A percentile compares a stretch with the other conserved stretches of the same genome.
Conservation (phyloP, 2,113 vertebrate species). For the Trematocara stigmaticum region DNA sequence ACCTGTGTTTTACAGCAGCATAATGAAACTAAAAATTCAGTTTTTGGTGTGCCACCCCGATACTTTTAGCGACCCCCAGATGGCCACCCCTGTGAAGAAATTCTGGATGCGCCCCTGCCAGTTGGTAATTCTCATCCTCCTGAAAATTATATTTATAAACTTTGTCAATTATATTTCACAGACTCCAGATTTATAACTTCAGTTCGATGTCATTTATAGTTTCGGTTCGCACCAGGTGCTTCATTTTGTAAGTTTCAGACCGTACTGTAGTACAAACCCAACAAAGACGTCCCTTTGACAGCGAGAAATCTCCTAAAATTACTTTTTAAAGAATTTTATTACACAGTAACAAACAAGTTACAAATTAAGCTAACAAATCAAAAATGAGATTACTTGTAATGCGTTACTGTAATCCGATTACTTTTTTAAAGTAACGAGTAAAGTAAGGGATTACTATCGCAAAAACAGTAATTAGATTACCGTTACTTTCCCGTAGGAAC, state of each 20-base stretch:
- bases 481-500: too few relatives aligned
- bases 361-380: not conserved
- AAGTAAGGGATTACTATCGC: too few relatives aligned
- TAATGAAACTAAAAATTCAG: not conserved
- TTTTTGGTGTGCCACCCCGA: not conserved
- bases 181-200: fast-evolving
- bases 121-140: not conserved
- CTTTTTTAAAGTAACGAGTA: too few relatives aligned
- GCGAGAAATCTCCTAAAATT: not conserved
- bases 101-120: not conserved
- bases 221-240: not conserved
- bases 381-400: fast-evolving
- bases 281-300: fast-evolving
- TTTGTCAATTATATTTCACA: not conserved
- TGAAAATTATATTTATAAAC: not conserved
- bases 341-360: not conserved
- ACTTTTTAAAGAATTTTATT: not conserved
- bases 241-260: not conserved
- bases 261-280: not conserved
- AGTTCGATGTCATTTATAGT: not conserved
- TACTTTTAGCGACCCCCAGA: not conserved
- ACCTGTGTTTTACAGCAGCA: not conserved
- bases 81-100: not conserved
- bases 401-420: too few relatives aligned
- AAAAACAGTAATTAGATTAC: too few relatives aligned